A percentile compares a stretch with the other conserved stretches of the same genome.
Conservation (phyloP, 2,113 vertebrate genomes). For the Ivindomyrus marchei region DNA sequence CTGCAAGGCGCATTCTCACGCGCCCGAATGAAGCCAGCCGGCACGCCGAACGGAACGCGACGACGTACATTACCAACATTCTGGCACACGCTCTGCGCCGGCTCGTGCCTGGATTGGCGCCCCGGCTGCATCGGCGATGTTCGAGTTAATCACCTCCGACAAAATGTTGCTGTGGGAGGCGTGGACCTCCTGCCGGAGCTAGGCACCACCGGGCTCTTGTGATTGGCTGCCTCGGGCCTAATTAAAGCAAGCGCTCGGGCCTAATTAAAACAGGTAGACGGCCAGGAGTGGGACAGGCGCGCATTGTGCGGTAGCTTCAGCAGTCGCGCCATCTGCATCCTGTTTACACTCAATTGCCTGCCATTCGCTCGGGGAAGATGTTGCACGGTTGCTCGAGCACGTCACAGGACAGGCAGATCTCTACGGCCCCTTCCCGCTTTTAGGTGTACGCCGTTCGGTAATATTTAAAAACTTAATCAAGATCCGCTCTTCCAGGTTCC, state of each 20-base stretch:
- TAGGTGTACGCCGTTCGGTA: not conserved
- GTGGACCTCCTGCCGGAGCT: not conserved
- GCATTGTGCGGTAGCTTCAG: not conserved
- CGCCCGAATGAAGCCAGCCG: not conserved
- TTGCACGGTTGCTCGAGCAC: not conserved
- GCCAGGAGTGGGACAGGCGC: not conserved
- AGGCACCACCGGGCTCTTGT: not conserved
- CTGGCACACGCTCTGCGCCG: not conserved
- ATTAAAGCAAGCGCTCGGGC: not conserved
- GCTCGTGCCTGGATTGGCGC: not conserved
- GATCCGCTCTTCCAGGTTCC: not conserved
- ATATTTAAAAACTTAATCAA: conserved; percentile 10
- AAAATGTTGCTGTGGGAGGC: not conserved
- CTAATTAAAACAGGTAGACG: conserved; percentile 12
- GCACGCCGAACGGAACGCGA: too few species aligned
- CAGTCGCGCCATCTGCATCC: not conserved
- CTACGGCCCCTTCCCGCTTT: not conserved
- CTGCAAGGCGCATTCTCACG: not conserved
- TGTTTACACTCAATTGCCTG: conserved; percentile 10
- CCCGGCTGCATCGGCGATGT: not conserved
- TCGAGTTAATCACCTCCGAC: conserved; percentile 10
- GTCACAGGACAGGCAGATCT: not conserved
- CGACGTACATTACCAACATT: not conserved
- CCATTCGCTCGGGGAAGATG: not conserved
- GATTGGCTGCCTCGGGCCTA: not conserved